Conservation (phyloP, 2,888 invertebrate species). For the Oligia latruncula region DNA sequence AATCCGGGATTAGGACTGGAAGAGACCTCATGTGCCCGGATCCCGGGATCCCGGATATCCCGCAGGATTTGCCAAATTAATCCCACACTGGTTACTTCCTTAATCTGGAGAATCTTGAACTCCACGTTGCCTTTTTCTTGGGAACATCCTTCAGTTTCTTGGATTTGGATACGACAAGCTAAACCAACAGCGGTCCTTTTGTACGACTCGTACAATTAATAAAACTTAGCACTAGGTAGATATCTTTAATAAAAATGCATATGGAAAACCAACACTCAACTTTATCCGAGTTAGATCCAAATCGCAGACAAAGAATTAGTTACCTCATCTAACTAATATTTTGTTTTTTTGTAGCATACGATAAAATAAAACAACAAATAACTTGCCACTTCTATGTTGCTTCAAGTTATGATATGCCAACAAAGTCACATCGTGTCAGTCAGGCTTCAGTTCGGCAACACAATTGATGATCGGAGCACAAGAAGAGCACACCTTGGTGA, state of each 20-base stretch:
- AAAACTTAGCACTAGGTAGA: background rate
- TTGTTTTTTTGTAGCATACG: no score
- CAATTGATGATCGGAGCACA: background rate
- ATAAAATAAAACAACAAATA: no score
- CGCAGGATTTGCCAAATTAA: conserved; percentile 55
- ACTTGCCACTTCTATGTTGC: no score
- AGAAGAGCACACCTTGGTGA: background rate
- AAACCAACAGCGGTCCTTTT: background rate
- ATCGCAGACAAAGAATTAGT: background rate
- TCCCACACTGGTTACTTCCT: conserved; percentile 57
- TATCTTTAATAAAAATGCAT: no score
- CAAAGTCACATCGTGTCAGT: background rate
- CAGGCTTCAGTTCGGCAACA: background rate
- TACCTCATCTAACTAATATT: no score
- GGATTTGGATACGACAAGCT: background rate
- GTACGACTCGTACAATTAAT: background rate
- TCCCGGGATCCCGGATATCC: conserved; percentile 31
- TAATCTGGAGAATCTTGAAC: conserved; percentile 56
- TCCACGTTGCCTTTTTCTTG: conserved; percentile 32
- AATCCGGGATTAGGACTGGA: conserved; percentile 60
- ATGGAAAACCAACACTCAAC: background rate
- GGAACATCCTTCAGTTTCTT: conserved; percentile 13
- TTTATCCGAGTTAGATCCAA: background rate
- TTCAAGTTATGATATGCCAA: background rate
- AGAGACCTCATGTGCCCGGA: conserved; percentile 45